Percentiles rank a stretch among this genome's conserved stretches.
Conservation (phyloP, 2,113 vertebrate genomes). For the Eurystomus gularis region DNA sequence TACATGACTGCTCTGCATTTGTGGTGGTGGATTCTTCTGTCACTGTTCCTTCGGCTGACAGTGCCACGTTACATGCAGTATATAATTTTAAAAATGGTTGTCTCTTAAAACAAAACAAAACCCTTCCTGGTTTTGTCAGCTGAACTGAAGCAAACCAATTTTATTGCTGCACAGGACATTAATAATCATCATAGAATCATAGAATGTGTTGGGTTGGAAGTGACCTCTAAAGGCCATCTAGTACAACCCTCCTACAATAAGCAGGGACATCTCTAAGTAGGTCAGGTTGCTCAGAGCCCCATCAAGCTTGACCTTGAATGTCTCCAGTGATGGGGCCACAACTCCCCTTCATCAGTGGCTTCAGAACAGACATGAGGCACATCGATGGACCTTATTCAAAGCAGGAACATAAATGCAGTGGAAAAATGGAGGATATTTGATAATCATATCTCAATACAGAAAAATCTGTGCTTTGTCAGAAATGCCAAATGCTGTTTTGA, state of each 20-base stretch:
- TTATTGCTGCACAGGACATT: not conserved
- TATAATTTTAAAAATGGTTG: not conserved
- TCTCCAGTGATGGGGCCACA: too few species aligned
- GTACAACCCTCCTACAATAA: too few species aligned
- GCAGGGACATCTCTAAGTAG: too few species aligned
- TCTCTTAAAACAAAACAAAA: slow-evolving; percentile 21
- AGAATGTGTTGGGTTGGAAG: too few species aligned
- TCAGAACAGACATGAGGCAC: not conserved
- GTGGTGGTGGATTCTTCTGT: not conserved
- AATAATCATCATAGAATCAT: not conserved
- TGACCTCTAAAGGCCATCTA: too few species aligned
- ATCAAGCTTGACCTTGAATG: too few species aligned
- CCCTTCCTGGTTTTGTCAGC: slow-evolving; percentile 1
- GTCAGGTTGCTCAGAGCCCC: too few species aligned
- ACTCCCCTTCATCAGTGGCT: rapidly evolving
- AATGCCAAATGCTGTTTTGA: not conserved
- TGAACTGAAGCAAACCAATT: not conserved
- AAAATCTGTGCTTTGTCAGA: not conserved
- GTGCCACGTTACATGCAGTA: not conserved
- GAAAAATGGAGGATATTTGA: not conserved
- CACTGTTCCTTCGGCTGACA: not conserved
- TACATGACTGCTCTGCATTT: not conserved
- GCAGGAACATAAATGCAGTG: not conserved
- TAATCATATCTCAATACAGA: not conserved
- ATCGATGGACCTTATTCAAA: not conserved